Evolutionary conservation across 2,797 vertebrate species (phyloP).

Genomic region (Cichlasoma orientale): DNA sequence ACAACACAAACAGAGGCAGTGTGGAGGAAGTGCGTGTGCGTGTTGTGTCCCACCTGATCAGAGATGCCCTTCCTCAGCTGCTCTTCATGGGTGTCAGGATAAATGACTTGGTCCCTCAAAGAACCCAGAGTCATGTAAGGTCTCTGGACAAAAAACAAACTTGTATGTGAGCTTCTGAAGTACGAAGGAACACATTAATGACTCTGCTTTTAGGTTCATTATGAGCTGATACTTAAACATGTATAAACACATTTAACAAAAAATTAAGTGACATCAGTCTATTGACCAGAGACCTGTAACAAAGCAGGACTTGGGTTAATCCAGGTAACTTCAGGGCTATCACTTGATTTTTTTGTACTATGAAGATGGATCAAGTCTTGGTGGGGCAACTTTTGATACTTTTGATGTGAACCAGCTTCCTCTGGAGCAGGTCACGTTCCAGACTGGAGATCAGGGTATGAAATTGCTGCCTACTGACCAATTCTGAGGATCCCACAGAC

Average conservation of each 20-base stretch:
- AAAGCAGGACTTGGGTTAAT: neutral
- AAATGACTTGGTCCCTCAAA: constrained; percentile 97
- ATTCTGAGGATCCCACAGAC: neutral
- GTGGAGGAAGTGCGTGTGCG: neutral
- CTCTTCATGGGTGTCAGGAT: constrained; percentile 92
- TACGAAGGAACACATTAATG: neutral
- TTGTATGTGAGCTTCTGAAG: neutral
- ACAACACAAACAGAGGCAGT: neutral
- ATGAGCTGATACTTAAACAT: neutral
- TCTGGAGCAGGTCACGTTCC: no score
- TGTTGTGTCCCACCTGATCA: constrained; percentile 81
- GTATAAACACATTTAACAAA: neutral
- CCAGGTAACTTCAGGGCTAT: no score
- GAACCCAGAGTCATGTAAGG: constrained; percentile 98
- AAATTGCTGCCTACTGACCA: neutral
- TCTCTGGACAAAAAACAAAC: constrained; percentile 79
- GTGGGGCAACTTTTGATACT: no score
- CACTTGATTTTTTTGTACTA: no score
- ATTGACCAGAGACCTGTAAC: neutral
- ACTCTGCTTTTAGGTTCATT: neutral
- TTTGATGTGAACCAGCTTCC: no score
- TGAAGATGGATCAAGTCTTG: no score
- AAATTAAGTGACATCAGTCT: no score
- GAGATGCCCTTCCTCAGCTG: constrained; percentile 93
- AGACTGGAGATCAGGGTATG: neutral